Base-by-base conservation (phyloP, 2,888 invertebrate genomes). In the Drosophila nr. fundita region DNA sequence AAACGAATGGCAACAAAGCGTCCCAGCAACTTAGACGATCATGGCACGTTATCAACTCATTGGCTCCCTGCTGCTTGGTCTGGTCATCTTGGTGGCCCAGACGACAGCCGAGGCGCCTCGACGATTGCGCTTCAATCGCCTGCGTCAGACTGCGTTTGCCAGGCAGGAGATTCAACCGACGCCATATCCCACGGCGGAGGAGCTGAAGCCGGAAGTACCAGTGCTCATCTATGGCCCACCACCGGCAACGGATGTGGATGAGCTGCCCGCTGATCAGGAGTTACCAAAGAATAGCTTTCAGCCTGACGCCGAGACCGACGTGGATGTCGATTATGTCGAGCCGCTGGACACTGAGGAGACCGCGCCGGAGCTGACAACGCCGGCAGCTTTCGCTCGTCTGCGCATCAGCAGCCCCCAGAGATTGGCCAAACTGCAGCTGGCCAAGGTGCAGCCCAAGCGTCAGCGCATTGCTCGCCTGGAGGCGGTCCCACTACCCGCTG, bases 221-320 rank as follows among this genome's bases (percentile, higher is more conserved):
- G 84, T 73, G 7, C 74, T 84, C 7, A 84, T 83, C 55, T 92
- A 92, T 63, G 91, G 91, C 4, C 82, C 92, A 36, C 91, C 92
- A 3, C 87, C 86, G 29, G 75, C 81, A 11, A 72, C 76, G 1
- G 66, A 75, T 30, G 63, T 86, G 8, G 67, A 83, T 50, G 82
- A 78, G 48, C 36, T 87, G 74, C 86, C 88, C 27, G 77, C 27
- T 0, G 83, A 73, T 4, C 57, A 88, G 68, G 68, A 73, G 27
- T 55, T 67, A 7, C 40, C 67, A 3, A 34, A 65, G 1, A 72
- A 89, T 49, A 76, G 70, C 38, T 87, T 83, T 27, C 81, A 86
- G 53, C 73, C 81, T 4, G 83, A 66, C 6, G 80, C 73, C 6
- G 90, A 90, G 45, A 11, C 55, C 0, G 59, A 63, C 29, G 36